Base-by-base conservation (phyloP, 2,888 invertebrate species). In the Rhorus exstirpatorius region DNA sequence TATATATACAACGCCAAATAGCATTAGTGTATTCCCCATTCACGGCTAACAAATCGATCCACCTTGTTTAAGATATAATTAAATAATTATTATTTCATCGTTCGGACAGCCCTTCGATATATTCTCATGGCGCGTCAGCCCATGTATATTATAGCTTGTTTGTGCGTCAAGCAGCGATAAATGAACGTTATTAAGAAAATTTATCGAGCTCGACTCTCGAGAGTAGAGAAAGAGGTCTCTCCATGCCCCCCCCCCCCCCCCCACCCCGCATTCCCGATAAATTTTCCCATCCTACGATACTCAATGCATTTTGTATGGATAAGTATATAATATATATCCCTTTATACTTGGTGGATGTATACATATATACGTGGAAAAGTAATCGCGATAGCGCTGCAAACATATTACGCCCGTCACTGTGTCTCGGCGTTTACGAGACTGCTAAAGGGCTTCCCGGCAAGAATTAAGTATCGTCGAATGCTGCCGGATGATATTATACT, bases 321-420 rank as follows among this genome's bases (percentile, higher is more conserved):
- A 17, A 14, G 12, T 44, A n/a, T 7, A 19, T 19, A 19, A 31
- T 14, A 49, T 49, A 31, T 49, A 61, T 44, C 19, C 49, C 70
- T 55, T 61, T 14, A 46, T 61, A 31, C 31, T n/a, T n/a, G n/a
- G 21, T 63, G 8, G 31, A 17, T 60, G 17, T 51, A 44, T 61
- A 46, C 46, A 58, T 65, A 46, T 51, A 75, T 61, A 70, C 14
- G 67, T 49, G 63, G 81, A 77, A 77, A 84, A 83, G 81, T 86
- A 86, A 86, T 84, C 83, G 83, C 84, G 83, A 77, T 80, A 79
- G 79, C 80, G 79, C 81, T 53, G 77, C 81, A 84, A 84, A 86
- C 83, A 81, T 81, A 83, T 85, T 86, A 82, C 83, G 67, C 49
- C 83, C 81, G 85, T 85, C 83, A 75, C 49, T 60, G 80, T 70